A percentile compares a stretch with the other conserved stretches of the same genome.
Evolutionary conservation across 2,797 vertebrate genomes (phyloP).

Genomic region (Pampus argenteus): DNA sequence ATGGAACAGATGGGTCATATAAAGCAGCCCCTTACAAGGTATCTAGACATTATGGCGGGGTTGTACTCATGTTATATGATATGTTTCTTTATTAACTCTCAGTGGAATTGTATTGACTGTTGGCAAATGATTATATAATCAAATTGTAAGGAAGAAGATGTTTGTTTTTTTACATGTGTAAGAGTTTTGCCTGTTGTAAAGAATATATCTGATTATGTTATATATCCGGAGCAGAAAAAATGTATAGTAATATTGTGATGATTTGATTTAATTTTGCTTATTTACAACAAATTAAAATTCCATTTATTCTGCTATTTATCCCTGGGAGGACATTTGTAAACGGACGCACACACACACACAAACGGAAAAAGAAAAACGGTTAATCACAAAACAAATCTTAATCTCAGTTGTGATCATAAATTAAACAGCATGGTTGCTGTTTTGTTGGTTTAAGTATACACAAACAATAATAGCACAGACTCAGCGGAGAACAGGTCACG

Average conservation of each 20-base stretch:
- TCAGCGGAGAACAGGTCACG: background rate
- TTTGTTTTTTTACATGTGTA: background rate
- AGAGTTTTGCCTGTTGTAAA: background rate
- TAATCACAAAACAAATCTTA: background rate
- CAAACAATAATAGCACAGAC: background rate
- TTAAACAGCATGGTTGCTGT: background rate
- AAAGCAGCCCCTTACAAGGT: background rate
- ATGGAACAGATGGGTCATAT: conserved; percentile 1
- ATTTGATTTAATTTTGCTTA: background rate
- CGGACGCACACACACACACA: too few relatives aligned
- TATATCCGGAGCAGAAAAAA: too few relatives aligned
- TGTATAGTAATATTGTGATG: too few relatives aligned
- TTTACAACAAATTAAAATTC: background rate
- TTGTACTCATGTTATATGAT: background rate
- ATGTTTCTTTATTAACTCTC: background rate
- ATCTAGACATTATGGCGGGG: background rate
- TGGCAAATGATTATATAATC: background rate
- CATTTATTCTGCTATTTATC: background rate
- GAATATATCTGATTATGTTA: background rate
- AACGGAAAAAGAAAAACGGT: background rate
- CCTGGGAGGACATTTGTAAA: too few relatives aligned
- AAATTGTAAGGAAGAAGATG: too few relatives aligned
- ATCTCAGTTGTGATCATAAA: background rate
- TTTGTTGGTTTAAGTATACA: background rate
- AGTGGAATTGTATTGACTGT: background rate